Conservation (phyloP, 1,140 invertebrate species). For the Rhizoglyphus robini region DNA sequence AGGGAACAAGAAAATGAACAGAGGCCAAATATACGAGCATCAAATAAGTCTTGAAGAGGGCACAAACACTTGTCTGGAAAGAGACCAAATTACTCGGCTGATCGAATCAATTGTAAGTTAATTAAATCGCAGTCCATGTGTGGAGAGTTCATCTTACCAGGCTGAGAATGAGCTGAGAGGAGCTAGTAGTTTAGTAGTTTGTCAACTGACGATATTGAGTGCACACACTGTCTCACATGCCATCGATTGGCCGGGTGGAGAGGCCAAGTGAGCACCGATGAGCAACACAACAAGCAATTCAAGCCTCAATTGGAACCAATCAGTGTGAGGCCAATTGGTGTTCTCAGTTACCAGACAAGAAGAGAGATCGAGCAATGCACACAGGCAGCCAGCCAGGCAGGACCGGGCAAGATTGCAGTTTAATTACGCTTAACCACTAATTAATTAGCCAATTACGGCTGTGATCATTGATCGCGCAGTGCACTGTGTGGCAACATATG, state of each 20-base stretch:
- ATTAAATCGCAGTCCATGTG: conserved; percentile 1
- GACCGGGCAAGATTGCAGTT: conserved; percentile 5
- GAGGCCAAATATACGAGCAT: not conserved
- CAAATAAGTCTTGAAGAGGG: not conserved
- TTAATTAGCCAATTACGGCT: not conserved
- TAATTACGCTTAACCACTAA: conserved; percentile 15
- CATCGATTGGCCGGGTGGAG: no score
- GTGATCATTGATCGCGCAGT: not conserved
- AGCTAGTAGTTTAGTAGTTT: no score
- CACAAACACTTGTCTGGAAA: not conserved
- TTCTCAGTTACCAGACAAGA: no score
- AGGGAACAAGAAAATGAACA: no score
- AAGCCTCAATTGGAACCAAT: no score
- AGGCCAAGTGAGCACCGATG: no score
- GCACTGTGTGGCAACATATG: not conserved
- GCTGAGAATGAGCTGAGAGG: no score
- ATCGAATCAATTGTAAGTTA: conserved; percentile 15
- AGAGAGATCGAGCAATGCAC: no score
- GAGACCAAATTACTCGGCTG: not conserved
- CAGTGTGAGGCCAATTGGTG: no score
- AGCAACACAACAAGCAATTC: no score
- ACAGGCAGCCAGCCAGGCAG: not conserved
- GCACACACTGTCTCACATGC: no score
- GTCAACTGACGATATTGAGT: no score
- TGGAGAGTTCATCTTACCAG: not conserved